Percentiles rank a stretch among this genome's conserved stretches.
Evolutionary conservation across 2,113 vertebrate species (phyloP).

Genomic region (Pao palembangensis): DNA sequence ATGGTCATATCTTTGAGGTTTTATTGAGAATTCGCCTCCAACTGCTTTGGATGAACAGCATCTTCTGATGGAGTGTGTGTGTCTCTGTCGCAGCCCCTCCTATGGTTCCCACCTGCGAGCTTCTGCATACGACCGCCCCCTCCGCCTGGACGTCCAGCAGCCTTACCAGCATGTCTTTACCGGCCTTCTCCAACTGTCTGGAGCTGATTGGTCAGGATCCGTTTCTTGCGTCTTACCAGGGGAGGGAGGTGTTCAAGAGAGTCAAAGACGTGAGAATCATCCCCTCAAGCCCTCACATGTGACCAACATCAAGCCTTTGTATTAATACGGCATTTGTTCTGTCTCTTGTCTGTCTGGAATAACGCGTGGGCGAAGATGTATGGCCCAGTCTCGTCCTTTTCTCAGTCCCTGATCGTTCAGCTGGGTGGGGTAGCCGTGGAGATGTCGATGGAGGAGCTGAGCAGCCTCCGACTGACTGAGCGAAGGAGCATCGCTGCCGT

Average conservation of each 20-base stretch:
- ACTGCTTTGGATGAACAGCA: no score
- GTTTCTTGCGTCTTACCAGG: conserved; percentile 63
- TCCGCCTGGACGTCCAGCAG: conserved; percentile 70
- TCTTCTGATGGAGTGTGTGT: conserved; percentile 13
- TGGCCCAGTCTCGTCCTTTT: conserved; percentile 62
- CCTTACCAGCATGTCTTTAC: conserved; percentile 66
- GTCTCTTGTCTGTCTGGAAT: conserved; percentile 12
- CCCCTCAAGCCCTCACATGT: neutral
- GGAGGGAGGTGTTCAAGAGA: conserved; percentile 60
- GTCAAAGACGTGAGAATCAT: conserved; percentile 68
- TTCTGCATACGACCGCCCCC: conserved; percentile 62
- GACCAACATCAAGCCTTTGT: neutral
- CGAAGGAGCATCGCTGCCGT: conserved; percentile 60
- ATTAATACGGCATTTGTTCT: conserved; percentile 20
- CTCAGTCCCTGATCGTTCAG: conserved; percentile 68
- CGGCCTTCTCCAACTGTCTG: conserved; percentile 72
- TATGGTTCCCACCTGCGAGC: conserved; percentile 70
- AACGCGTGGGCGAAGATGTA: conserved; percentile 59
- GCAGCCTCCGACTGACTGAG: conserved; percentile 59
- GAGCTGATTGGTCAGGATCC: conserved; percentile 75
- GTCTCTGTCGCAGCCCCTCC: conserved; percentile 36
- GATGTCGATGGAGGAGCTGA: conserved; percentile 67
- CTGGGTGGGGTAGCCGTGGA: conserved; percentile 64
- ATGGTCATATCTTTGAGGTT: no score
- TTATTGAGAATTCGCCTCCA: no score